Conservation (phyloP, 2,113 vertebrate species). For the Neolamprologus falcicula region DNA sequence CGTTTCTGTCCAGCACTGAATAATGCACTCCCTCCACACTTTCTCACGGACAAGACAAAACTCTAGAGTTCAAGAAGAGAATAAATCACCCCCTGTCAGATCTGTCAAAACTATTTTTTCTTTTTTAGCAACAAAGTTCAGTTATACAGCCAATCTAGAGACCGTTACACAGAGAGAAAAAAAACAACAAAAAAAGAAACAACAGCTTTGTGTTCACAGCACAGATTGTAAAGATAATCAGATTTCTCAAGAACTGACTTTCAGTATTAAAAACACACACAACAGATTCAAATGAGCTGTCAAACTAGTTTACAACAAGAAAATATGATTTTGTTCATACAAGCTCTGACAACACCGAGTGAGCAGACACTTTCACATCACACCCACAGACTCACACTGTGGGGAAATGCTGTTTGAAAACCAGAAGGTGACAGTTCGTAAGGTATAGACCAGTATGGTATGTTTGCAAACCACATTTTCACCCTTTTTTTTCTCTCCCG, state of each 20-base stretch:
- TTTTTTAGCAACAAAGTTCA: not conserved
- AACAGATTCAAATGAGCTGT: not conserved
- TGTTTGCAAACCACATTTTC: not conserved
- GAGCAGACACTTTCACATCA: not conserved
- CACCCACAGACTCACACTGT: not conserved
- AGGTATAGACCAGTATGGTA: not conserved
- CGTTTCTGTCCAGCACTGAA: not conserved
- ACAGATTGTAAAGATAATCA: not conserved
- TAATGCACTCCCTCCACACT: not conserved
- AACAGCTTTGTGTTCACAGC: not conserved
- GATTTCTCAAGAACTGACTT: not conserved
- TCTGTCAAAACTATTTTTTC: not conserved
- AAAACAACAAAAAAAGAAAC: not conserved
- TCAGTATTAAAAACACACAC: not conserved
- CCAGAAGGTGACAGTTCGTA: not conserved
- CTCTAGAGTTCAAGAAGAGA: not conserved
- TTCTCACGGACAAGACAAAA: not conserved
- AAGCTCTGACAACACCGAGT: not conserved
- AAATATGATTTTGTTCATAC: not conserved
- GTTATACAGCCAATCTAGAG: not conserved
- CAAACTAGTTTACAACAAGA: not conserved
- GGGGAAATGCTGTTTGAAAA: not conserved
- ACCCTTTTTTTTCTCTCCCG: not conserved
- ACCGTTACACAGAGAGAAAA: not conserved
- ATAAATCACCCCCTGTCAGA: not conserved